Evolutionary conservation across 2,113 vertebrate genomes (phyloP).

Genomic region (Potamarius usumacintae): DNA sequence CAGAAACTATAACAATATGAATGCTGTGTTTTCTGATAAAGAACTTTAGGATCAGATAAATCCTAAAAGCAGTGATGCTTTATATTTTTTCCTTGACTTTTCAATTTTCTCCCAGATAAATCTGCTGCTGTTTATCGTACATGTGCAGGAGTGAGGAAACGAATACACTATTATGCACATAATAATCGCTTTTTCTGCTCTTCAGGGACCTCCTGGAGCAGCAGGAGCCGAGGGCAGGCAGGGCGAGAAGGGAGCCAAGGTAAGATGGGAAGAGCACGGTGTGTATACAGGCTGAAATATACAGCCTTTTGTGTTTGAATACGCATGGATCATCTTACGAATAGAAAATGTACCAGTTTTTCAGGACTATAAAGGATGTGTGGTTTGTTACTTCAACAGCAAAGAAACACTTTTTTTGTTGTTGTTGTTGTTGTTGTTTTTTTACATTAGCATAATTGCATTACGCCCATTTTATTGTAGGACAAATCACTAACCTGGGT

Average conservation of each 20-base stretch:
- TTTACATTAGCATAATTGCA: too few relatives aligned
- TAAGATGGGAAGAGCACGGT: conserved; percentile 61
- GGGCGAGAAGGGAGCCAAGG: conserved; percentile 98
- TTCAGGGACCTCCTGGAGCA: conserved; percentile 83
- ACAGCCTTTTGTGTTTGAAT: background rate
- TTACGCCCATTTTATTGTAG: too few relatives aligned
- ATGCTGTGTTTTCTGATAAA: background rate
- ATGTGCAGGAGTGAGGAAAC: background rate
- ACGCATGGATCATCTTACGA: too few relatives aligned
- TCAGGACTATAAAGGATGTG: background rate
- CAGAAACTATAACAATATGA: background rate
- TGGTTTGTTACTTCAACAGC: background rate
- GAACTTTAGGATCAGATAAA: background rate
- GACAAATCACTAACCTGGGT: too few relatives aligned
- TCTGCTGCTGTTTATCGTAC: conserved; percentile 1
- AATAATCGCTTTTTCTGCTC: background rate
- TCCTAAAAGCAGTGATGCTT: background rate
- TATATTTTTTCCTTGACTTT: background rate
- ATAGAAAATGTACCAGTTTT: background rate
- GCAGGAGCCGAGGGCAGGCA: conserved; percentile 91
- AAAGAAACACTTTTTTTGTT: background rate
- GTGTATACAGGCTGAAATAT: background rate
- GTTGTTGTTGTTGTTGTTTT: too few relatives aligned
- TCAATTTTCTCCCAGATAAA: background rate
- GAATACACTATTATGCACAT: background rate